Percentiles rank a stretch among this genome's conserved stretches.
Conservation (phyloP, 1,140 invertebrate genomes). For the Neodiprion pinetum region DNA sequence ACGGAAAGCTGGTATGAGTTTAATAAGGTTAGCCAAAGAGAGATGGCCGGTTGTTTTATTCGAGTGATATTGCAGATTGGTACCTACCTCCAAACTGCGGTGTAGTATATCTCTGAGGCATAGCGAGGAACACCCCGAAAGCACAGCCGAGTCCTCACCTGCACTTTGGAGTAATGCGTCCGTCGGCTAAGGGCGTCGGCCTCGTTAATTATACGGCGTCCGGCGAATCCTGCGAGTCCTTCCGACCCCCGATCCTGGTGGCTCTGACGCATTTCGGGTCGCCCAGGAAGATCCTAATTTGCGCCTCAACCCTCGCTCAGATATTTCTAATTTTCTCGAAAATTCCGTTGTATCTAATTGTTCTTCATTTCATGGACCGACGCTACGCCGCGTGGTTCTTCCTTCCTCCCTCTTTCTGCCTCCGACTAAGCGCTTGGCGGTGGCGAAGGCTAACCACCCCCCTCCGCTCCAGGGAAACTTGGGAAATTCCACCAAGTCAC, state of each 20-base stretch:
- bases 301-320: neutral
- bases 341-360: neutral
- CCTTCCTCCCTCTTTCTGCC: no score
- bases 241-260: neutral
- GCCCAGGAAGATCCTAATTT: slow-evolving; percentile 1
- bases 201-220: slow-evolving; percentile 30
- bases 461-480: no score
- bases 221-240: no score
- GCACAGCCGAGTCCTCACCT: slow-evolving; percentile 4
- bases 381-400: no score
- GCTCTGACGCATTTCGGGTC: neutral
- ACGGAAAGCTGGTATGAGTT: neutral
- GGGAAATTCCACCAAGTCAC: no score
- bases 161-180: slow-evolving; percentile 27
- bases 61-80: neutral
- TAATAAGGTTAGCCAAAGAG: slow-evolving; percentile 21
- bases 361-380: no score
- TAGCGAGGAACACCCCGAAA: neutral
- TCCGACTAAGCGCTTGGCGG: no score
- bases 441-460: no score
- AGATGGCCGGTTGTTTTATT: slow-evolving; percentile 9
- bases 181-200: slow-evolving; percentile 20
- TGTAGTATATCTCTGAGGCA: neutral
- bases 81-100: neutral
- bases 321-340: slow-evolving; percentile 9